Evolutionary conservation across 1,140 invertebrate species (phyloP).

Genomic region (Thaumatotibia leucotreta): DNA sequence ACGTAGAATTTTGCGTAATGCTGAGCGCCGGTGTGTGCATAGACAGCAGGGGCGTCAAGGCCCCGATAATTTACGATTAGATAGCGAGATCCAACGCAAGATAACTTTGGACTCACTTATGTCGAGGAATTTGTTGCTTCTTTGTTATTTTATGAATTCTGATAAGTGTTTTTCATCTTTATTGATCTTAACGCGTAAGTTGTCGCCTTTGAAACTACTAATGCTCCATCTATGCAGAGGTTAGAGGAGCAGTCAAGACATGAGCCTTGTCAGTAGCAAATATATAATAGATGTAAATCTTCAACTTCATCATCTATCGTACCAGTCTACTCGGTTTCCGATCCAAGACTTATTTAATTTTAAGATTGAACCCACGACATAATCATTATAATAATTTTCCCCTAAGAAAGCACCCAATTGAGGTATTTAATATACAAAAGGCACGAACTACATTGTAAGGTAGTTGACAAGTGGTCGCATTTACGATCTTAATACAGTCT

Average conservation of each 20-base stretch:
- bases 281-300: too few species aligned
- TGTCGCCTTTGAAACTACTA: too few species aligned
- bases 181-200: background rate
- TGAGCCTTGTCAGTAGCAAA: too few species aligned
- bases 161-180: background rate
- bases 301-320: too few species aligned
- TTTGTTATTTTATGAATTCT: background rate
- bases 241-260: too few species aligned
- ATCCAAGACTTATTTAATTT: too few species aligned
- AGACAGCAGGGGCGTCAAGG: conserved; percentile 1
- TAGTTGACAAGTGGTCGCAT: background rate
- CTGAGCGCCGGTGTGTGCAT: background rate
- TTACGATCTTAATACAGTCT: background rate
- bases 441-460: background rate
- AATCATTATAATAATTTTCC: too few species aligned
- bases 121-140: background rate
- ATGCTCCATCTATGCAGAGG: too few species aligned
- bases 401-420: too few species aligned
- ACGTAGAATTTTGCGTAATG: conserved; percentile 7
- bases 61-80: conserved; percentile 6
- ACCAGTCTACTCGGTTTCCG: too few species aligned
- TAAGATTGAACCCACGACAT: too few species aligned
- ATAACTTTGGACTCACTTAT: background rate
- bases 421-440: background rate
- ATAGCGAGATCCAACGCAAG: conserved; percentile 5